A percentile compares a stretch with the other conserved stretches of the same genome.
Evolutionary conservation across 1,140 invertebrate genomes (phyloP).

Genomic region (Bombus superbus): DNA sequence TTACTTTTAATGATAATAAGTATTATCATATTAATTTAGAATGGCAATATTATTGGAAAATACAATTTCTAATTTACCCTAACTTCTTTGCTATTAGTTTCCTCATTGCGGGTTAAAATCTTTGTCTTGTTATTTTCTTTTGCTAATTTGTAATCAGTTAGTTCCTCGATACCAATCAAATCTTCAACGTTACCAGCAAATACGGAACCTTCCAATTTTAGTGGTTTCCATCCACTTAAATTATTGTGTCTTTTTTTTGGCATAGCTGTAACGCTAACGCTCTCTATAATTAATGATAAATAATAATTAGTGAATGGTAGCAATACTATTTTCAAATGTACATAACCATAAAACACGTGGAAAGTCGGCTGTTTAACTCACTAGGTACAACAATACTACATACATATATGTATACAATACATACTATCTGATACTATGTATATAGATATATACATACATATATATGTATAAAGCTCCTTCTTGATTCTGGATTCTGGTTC

Average conservation of each 20-base stretch:
- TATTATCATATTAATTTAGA: neutral
- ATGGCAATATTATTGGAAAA: neutral
- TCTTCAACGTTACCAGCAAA: conserved; percentile 82
- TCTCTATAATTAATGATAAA: neutral
- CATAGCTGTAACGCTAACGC: conserved; percentile 35
- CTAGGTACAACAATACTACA: too few relatives aligned
- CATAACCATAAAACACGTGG: conserved; percentile 21
- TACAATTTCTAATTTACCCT: conserved; percentile 33
- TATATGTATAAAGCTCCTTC: too few relatives aligned
- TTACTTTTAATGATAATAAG: neutral
- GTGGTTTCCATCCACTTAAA: conserved; percentile 81
- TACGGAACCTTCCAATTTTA: conserved; percentile 83
- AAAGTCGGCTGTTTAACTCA: too few relatives aligned
- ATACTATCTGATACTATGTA: too few relatives aligned
- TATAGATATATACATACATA: too few relatives aligned
- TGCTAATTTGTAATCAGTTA: conserved; percentile 84
- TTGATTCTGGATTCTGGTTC: too few relatives aligned
- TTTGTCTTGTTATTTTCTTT: conserved; percentile 74
- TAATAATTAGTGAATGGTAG: neutral
- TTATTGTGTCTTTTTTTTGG: conserved; percentile 34
- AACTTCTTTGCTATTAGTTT: conserved; percentile 31
- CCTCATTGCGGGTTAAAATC: conserved; percentile 58
- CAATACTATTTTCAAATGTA: neutral
- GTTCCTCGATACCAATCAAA: conserved; percentile 86
- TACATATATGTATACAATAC: too few relatives aligned